These are phyloP conservation scores for Girardia tigrina DNA, from an alignment of 2,888 invertebrate species.

Conservation along the genomic window DNA sequence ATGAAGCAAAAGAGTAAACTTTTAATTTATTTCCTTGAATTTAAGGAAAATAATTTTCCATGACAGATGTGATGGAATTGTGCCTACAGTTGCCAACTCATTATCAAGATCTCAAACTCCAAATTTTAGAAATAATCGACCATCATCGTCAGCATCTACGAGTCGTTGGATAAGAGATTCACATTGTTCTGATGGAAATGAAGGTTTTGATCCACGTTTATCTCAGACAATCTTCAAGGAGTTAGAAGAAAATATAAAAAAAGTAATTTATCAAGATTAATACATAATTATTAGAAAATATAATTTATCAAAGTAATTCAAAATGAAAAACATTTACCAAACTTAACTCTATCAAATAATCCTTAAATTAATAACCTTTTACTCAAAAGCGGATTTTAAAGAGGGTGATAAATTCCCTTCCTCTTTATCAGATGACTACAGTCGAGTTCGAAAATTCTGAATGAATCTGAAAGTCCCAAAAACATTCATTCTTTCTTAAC, in stretches of 20 bases:
- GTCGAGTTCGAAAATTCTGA: no score
- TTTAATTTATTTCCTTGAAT: neutral
- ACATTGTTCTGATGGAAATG: neutral
- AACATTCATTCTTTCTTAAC: no score
- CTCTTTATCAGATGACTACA: no score
- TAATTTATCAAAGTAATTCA: no score
- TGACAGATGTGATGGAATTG: neutral
- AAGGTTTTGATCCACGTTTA: neutral
- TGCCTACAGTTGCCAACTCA: neutral
- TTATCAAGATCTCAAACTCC: neutral
- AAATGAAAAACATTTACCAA: no score
- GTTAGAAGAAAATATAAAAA: neutral
- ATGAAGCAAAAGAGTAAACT: neutral
- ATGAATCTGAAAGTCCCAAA: no score
- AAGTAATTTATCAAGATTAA: no score
- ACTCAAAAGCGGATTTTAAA: no score
- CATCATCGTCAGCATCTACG: neutral
- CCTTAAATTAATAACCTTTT: no score
- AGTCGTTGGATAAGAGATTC: neutral
- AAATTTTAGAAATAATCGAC: neutral
- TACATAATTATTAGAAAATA: no score
- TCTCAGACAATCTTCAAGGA: neutral
- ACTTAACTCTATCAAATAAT: no score
- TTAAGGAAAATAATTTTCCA: neutral
- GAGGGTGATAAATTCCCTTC: no score